Evolutionary conservation across 2,797 vertebrate species (phyloP).

Genomic region (Apogon talboti): DNA sequence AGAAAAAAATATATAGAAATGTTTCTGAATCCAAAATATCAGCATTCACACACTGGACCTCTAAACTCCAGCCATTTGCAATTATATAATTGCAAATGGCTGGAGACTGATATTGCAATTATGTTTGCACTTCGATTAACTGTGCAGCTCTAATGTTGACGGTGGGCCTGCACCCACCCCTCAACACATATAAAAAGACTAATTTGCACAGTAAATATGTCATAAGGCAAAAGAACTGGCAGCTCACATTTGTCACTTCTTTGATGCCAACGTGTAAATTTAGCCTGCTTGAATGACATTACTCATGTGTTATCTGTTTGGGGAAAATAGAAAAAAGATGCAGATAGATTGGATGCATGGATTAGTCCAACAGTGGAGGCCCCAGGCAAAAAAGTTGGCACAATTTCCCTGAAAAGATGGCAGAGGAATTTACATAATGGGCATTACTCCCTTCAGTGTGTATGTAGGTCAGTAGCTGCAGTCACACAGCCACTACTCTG

Average conservation of each 20-base stretch:
- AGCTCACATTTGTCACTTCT: conserved; percentile 1
- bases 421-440: conserved; percentile 82
- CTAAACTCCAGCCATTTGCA: too few relatives aligned
- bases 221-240: background rate
- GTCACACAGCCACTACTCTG: conserved; percentile 58
- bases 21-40: too few relatives aligned
- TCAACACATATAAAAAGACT: too few relatives aligned
- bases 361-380: conserved; percentile 57
- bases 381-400: conserved; percentile 71
- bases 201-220: background rate
- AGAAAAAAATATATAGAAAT: too few relatives aligned
- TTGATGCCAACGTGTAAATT: conserved; percentile 23
- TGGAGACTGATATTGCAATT: too few relatives aligned
- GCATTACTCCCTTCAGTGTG: conserved; percentile 73
- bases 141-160: too few relatives aligned
- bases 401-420: conserved; percentile 75
- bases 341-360: conserved; percentile 50
- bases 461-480: conserved; percentile 82
- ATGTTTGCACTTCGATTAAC: too few relatives aligned
- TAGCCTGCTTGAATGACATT: conserved; percentile 21
- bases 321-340: conserved; percentile 25
- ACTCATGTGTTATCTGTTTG: conserved; percentile 32
- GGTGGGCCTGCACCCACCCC: too few relatives aligned
- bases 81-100: too few relatives aligned
- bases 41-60: too few relatives aligned